Base-by-base conservation (phyloP, 2,113 vertebrate species). In the Aegotheles bennettii region DNA sequence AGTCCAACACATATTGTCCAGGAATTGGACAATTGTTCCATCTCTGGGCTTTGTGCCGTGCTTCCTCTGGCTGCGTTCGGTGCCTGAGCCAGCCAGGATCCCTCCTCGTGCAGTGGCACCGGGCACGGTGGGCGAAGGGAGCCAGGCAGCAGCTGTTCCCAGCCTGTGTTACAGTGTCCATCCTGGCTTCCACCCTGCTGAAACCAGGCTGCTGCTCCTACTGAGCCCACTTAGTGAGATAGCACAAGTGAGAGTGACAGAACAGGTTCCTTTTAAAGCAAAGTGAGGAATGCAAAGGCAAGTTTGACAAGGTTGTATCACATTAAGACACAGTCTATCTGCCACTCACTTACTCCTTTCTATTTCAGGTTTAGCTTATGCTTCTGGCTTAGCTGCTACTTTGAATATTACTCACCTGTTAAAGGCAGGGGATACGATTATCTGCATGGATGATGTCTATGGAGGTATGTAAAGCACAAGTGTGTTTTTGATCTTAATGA, bases 391-490 rank as follows among this genome's bases (percentile, higher is more conserved):
- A 64, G 99, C 98, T 56, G 98, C 99, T 26, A 98, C 98, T 23
- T 20, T 98, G 88, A 99, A 98, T 25, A 97, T 99, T 94, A 97
- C 98, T 25, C 99, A 99, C 92, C 96, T 99, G 57, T 89, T 99
- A 56, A 99, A 99, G 94, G 2, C 97, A 7, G 99, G 99, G 28
- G 99, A 99, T 64, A 96, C 98, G 2, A 94, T 99, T 35, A 69
- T 99, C 92, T 99, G 98, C 96, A 98, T 98, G 98, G 98, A 99
- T 84, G 99, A 99, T 56, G 99, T 99, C 18, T 99, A 99, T 57
- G 99, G 98, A 98, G 99, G 99, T 99, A 96, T 43, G 96, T 75
- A 23, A 28, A 76, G 26, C 40, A 29, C 19, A 6, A 31, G 7
- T 2, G 6, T 24, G 42, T 2, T 7, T 88, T 84, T 75, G 47